These are phyloP conservation scores for Crypturellus tataupa DNA, from an alignment of 2,797 vertebrate species.

Conservation along the genomic window DNA sequence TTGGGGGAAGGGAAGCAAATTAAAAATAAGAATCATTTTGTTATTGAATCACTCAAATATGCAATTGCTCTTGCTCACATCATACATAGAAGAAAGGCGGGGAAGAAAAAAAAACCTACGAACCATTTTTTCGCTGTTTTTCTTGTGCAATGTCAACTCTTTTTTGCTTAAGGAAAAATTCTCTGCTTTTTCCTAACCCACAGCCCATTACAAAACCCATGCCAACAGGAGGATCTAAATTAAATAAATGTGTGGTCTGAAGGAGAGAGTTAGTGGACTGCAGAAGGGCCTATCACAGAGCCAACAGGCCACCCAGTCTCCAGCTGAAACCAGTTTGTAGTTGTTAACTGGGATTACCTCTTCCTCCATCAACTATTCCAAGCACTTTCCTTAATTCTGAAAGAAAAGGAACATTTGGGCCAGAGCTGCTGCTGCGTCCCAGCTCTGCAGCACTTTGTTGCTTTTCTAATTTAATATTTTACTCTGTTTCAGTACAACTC, in stretches of 20 bases:
- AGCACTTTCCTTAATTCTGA: fast-evolving
- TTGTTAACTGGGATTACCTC: fast-evolving
- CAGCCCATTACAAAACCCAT: background rate
- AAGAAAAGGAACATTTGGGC: background rate
- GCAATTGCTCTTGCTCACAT: conserved; percentile 28
- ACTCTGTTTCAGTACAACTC: background rate
- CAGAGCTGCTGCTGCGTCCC: background rate
- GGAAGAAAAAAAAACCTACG: background rate
- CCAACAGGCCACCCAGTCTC: background rate
- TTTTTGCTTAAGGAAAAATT: conserved; percentile 48
- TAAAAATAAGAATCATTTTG: conserved; percentile 9
- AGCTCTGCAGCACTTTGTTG: fast-evolving
- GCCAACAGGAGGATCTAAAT: background rate
- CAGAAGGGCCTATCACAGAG: background rate
- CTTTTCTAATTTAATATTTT: background rate
- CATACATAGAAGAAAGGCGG: background rate
- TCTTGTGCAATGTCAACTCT: background rate
- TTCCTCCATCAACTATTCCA: background rate
- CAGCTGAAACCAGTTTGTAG: background rate
- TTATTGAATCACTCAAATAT: conserved; percentile 19
- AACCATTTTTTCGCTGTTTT: background rate
- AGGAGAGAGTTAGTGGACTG: background rate
- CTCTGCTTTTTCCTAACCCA: conserved; percentile 50
- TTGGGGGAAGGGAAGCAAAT: background rate
- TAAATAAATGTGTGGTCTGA: conserved; percentile 27